Base-by-base conservation (phyloP, 23 tunicate genomes). In the Trididemnum nubilum region DNA sequence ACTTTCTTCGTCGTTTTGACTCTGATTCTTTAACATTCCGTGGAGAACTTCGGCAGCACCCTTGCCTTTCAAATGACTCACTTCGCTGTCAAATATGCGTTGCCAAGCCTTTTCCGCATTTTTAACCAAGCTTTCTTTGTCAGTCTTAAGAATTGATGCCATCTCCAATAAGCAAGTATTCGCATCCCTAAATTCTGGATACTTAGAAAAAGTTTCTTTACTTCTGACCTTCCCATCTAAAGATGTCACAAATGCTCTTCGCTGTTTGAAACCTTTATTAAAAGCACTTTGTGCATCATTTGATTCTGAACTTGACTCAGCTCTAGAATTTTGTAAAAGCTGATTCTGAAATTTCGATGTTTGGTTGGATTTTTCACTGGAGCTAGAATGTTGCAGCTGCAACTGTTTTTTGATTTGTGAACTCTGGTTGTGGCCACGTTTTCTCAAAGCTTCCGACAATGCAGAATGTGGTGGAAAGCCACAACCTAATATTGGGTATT, bases 391-490 rank as follows among this genome's bases (percentile, higher is more conserved):
- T n/a, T n/a, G n/a, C 9, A 44, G 54, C 54, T 44, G 9, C 54
- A 44, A 44, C 54, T 44, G 54, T 15, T 15, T 44, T 44, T 15
- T 9, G 15, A 44, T 9, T 15, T 44, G 54, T 7, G 54, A 44
- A 15, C 12, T 44, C 73, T 66, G 73, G 34, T 66, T 66, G 33
- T 66, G 33, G 33, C 22, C 35, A 33, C 73, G 33, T 66, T 66
- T 66, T 29, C 73, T 33, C 3, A 66, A 29, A 7, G 73, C 73
- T 24, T 66, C 73, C 27, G 34, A 26, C 33, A 66, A 66, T 1
- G 73, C 73, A 66, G 73, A 33, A 66, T 63, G 70, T 23, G 30
- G 30, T 23, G 70, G 70, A 63, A 9, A 63, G 15, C 70, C 70
- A 27, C 70, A 63, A 4, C 70, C 70, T 23, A 63, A 27, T 4